Evolutionary conservation across 1,140 invertebrate genomes (phyloP).

Genomic region (Holcopasites calliopsidis): DNA sequence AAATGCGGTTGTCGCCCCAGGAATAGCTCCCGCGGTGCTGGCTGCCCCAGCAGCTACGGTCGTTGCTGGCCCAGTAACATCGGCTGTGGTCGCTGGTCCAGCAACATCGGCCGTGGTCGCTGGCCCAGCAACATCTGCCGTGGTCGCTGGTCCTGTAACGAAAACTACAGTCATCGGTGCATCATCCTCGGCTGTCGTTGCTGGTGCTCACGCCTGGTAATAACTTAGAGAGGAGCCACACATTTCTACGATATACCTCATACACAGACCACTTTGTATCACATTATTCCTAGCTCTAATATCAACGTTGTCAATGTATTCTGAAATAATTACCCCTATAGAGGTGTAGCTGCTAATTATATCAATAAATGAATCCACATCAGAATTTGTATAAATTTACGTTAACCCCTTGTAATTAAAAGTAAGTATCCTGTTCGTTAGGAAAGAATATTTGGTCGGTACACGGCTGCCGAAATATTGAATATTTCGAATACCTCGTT

Average conservation of each 20-base stretch:
- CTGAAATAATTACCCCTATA: not conserved
- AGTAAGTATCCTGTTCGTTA: not conserved
- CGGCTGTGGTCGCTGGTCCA: constrained; percentile 1
- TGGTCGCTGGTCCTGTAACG: constrained; percentile 23
- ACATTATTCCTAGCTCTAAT: not conserved
- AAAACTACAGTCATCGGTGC: constrained; percentile 12
- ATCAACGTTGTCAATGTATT: not conserved
- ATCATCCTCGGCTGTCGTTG: not conserved
- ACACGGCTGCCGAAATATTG: not conserved
- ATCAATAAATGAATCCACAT: not conserved
- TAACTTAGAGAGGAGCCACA: not conserved
- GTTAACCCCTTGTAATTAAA: too few relatives aligned
- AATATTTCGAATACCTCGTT: not conserved
- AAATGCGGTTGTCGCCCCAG: not conserved
- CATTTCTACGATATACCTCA: not conserved
- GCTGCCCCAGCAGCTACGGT: not conserved
- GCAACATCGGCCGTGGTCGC: constrained; percentile 15
- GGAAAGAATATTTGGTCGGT: not conserved
- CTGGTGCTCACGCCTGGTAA: not conserved
- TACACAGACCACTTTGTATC: not conserved
- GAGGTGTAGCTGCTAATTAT: not conserved
- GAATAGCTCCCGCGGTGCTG: too few relatives aligned
- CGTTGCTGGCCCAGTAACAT: constrained; percentile 1
- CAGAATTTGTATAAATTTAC: too few relatives aligned
- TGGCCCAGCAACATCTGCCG: constrained; percentile 13